Base-by-base conservation (phyloP, 2,797 vertebrate species). In the Bryconaethiops microstoma region DNA sequence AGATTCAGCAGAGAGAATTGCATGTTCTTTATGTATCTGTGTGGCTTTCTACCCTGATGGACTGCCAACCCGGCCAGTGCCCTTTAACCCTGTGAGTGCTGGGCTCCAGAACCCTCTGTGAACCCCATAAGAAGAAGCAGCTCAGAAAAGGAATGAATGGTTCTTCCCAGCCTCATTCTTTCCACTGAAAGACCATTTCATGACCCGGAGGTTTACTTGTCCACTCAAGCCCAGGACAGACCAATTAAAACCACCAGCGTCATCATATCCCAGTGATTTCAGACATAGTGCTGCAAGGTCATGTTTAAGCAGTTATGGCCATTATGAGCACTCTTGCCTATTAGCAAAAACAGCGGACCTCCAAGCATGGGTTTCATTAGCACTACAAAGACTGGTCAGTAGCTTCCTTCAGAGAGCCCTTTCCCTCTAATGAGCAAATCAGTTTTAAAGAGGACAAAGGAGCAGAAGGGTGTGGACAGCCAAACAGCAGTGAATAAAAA, bases 361-460 rank as follows among this genome's bases (percentile, higher is more conserved):
- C 35, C 1, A 19, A 65, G 50, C 42, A 10, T 4, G 1, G n/a
- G 4, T 42, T 40, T 67, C 48, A 76, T 67, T 65, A 25, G 63
- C 19, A 42, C 35, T 40, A 68, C 65, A 29, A 77, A 77, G 21
- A 42, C 35, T 40, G 35, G 63, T 65, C 69, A 71, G 48, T 21
- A 16, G 4, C 45, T 25, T 52, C 14, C 45, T 50, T 71, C 21
- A 6, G 45, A 54, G 19, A 63, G 48, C n/a, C 0, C 10, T 77
- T 77, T 40, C 42, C 29, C 74, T 80, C 45, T 54, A 59, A 73
- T 45, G 17, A 67, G 69, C 50, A 7, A 59, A 48, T 78, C 25
- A 62, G 8, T n/a, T 4, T 76, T 65, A 42, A 65, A 69, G 48
- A 21, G 63, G 48, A 75, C 21, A 81, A 77, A 80, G 35, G 57